Percentiles rank a stretch among this genome's conserved stretches.
Conservation (phyloP, 2,797 vertebrate genomes). For the Scomberomorus guttatus region DNA sequence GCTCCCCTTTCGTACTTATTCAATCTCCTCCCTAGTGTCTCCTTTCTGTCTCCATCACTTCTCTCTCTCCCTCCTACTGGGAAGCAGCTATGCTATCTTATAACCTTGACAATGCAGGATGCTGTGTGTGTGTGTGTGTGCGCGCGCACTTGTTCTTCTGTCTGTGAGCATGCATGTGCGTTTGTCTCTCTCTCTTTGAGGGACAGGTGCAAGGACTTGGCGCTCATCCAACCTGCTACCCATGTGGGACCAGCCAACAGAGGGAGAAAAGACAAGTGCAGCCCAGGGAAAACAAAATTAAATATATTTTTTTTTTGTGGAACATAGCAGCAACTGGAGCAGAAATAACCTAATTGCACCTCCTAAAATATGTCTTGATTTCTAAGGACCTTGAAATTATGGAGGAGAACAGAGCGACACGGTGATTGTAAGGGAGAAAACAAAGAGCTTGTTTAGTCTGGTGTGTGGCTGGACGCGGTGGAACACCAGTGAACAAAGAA, state of each 20-base stretch:
- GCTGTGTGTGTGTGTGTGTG: constrained; percentile 20
- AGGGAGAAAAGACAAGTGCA: constrained; percentile 52
- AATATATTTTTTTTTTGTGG: constrained; percentile 65
- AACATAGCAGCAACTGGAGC: constrained; percentile 66
- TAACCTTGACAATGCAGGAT: constrained; percentile 81
- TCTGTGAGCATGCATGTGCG: constrained; percentile 15
- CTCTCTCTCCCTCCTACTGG: constrained; percentile 50
- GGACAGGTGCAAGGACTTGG: constrained; percentile 81
- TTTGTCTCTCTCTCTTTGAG: constrained; percentile 57
- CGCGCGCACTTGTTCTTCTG: constrained; percentile 13
- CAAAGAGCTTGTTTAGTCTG: constrained; percentile 35
- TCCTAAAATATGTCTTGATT: constrained; percentile 68
- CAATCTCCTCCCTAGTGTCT: constrained; percentile 63
- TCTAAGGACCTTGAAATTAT: constrained; percentile 69
- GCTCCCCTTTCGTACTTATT: constrained; percentile 63
- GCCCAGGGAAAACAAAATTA: constrained; percentile 68
- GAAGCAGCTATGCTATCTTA: constrained; percentile 63
- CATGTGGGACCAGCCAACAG: constrained; percentile 54
- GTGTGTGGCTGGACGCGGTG: constrained; percentile 31
- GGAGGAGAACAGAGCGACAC: constrained; percentile 28
- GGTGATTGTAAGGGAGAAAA: neutral
- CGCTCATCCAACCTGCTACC: constrained; percentile 44
- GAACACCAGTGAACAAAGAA: constrained; percentile 27
- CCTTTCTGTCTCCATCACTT: constrained; percentile 50
- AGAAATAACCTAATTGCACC: constrained; percentile 76